phyloP scores from a whole-genome alignment of 2,113 vertebrate species.

The Ciconia boyciana region DNA sequence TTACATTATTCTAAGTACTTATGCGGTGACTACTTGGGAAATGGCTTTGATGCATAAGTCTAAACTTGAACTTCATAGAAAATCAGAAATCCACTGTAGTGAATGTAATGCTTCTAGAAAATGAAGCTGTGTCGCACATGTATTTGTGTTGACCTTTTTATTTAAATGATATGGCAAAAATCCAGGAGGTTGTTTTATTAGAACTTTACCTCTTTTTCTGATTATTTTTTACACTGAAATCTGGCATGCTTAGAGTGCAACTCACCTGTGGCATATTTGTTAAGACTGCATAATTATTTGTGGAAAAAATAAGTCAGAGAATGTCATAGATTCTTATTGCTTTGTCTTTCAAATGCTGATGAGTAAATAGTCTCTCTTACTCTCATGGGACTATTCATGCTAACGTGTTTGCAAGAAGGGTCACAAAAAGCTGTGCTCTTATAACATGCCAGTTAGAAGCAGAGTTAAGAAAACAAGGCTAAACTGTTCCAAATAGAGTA shows the following conservation, averaged over 20 bases:
- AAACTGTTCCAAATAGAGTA: background rate
- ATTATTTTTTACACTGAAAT: background rate
- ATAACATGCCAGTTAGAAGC: background rate
- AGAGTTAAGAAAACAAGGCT: background rate
- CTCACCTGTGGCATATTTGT: background rate
- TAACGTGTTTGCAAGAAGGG: background rate
- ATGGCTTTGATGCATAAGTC: background rate
- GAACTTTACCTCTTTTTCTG: background rate
- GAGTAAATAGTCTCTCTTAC: background rate
- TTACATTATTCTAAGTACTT: background rate
- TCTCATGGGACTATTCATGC: background rate
- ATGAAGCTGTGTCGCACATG: background rate
- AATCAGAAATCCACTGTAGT: rapidly evolving
- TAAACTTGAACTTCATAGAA: background rate
- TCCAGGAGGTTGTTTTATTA: background rate
- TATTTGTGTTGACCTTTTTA: background rate
- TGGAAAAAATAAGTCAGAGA: background rate
- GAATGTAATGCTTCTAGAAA: background rate
- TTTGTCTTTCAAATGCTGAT: background rate
- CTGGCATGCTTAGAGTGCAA: background rate
- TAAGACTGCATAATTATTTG: background rate
- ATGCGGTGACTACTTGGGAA: background rate
- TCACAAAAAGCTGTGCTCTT: background rate
- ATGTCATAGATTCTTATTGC: background rate
- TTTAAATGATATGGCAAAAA: background rate